These are phyloP conservation scores for Hippocampus zosterae DNA, from an alignment of 2,113 vertebrate genomes.

Conservation along the genomic window DNA sequence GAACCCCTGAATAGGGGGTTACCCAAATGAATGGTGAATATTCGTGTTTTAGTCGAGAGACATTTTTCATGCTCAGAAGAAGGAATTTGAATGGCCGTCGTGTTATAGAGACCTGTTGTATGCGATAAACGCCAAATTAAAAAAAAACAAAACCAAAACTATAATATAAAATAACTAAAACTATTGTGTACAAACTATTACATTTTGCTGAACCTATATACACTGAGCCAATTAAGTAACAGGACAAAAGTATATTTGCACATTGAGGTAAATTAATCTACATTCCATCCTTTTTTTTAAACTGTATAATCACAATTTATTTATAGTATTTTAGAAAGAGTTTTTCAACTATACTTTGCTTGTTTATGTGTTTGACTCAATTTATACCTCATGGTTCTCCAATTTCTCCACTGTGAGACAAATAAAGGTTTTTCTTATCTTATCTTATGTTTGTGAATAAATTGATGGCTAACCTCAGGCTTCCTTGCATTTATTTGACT, in stretches of 20 bases:
- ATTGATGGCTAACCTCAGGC: not conserved
- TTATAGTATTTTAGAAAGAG: not conserved
- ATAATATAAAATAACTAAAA: too few species aligned
- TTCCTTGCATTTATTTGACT: not conserved
- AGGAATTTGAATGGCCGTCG: not conserved
- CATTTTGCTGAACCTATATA: too few species aligned
- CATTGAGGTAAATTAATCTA: not conserved
- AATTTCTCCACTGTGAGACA: too few species aligned
- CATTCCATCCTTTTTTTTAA: not conserved
- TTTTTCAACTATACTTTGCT: not conserved
- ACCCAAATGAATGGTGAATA: not conserved
- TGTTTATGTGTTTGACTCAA: not conserved
- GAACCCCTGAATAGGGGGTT: not conserved
- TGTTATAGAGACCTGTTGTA: not conserved
- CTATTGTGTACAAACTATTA: too few species aligned
- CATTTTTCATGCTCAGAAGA: not conserved
- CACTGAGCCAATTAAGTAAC: too few species aligned
- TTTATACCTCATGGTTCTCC: not conserved
- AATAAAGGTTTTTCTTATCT: too few species aligned
- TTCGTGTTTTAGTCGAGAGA: not conserved
- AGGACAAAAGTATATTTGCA: not conserved
- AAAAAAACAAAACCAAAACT: not conserved
- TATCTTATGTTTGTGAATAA: not conserved
- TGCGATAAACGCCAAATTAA: not conserved
- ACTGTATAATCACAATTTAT: not conserved